Base-by-base conservation (phyloP, 1,140 invertebrate species). In the Drosophila watanabei region DNA sequence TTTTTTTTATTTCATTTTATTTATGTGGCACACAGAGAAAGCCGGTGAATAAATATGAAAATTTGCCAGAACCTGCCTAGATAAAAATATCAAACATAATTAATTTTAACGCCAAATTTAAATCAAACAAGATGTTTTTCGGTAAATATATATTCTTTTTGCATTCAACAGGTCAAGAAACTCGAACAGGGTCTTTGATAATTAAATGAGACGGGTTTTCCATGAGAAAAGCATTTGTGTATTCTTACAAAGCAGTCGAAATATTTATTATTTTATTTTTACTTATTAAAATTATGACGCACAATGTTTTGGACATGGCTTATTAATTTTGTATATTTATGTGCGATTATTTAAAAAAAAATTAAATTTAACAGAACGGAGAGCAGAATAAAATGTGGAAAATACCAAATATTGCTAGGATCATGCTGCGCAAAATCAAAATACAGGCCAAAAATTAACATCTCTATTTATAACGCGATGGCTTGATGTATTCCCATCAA, bases 31-130 rank as follows among this genome's bases (percentile, higher is more conserved):
- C 59, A 75, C 52, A 30, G 30, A 11, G 60, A 76, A 51, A 56
- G 72, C 72, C 18, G 60, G 59, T 33, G 20, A 60, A 75, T 73
- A 75, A 66, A 64, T 57, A 65, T 51, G 37, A 76, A 76, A 45
- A 61, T 60, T 52, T 61, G 54, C 37, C 41, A 28, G 35, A 52
- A 58, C n/a, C 37, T 77, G 61, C 30, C 39, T 68, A 77, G 43
- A 68, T 52, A 58, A 59, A 59, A 77, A 77, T 66, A 68, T 58
- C 61, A 77, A 77, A 45, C n/a, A 51, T 68, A 66, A 68, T 77
- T 77, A 77, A 77, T 54, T 77, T 41, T 59, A 75, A 65, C 58
- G 61, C 14, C 45, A 43, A 46, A 48, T 56, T 54, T 37, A 72
- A 57, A 35, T 58, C 30, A 52, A 57, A 37, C 24, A 52, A 63